Percentiles rank a stretch among this genome's conserved stretches.
Conservation (phyloP, 2,797 vertebrate genomes). For the Distichodus sexfasciatus region DNA sequence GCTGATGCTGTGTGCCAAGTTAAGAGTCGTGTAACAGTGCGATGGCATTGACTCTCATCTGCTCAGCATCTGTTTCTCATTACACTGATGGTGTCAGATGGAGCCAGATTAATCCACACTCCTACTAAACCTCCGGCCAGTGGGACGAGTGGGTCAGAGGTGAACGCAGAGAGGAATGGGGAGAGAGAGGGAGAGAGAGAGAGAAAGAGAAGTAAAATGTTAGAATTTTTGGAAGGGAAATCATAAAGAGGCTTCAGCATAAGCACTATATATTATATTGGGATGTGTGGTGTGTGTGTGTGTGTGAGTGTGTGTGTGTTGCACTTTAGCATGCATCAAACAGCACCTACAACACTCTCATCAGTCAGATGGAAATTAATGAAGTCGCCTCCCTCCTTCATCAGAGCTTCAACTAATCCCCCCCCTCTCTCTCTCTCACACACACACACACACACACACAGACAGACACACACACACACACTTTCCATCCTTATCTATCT, state of each 20-base stretch:
- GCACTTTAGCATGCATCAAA: constrained; percentile 53
- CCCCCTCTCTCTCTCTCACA: constrained; percentile 23
- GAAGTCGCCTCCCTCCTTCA: constrained; percentile 68
- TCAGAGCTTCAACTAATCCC: constrained; percentile 66
- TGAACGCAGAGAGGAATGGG: neutral
- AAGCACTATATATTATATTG: no score
- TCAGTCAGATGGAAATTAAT: constrained; percentile 70
- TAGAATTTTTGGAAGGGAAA: no score
- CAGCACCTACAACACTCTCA: constrained; percentile 59
- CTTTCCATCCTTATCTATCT: constrained; percentile 6
- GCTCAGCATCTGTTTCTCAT: constrained; percentile 48
- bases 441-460: constrained; percentile 8
- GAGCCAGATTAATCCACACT: constrained; percentile 35
- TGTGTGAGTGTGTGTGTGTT: neutral
- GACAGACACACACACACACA: constrained; percentile 24
- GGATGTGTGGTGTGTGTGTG: no score
- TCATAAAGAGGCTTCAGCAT: no score
- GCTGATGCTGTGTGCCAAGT: no score
- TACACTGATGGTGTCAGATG: constrained; percentile 43
- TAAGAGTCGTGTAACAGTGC: no score
- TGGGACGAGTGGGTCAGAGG: neutral
- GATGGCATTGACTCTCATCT: constrained; percentile 40
- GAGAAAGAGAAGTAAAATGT: neutral
- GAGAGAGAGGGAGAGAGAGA: neutral
- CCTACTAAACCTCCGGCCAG: constrained; percentile 24